phyloP scores from a whole-genome alignment of 1,140 invertebrate species.

The Hetaerina americana region DNA sequence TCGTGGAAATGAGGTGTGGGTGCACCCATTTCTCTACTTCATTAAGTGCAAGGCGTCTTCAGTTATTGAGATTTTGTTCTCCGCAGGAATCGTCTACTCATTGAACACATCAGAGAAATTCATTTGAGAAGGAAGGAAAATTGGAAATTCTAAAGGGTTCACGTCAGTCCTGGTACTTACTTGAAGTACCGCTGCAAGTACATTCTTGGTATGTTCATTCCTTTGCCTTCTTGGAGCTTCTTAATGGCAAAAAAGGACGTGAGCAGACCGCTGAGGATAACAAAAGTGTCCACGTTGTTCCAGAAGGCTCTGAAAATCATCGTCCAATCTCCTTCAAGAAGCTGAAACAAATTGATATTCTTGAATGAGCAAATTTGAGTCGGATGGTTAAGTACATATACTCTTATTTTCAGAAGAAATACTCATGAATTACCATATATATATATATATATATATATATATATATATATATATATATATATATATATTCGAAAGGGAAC shows the following conservation, averaged over 20 bases:
- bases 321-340: not conserved
- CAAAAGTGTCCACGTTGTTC: constrained; percentile 1
- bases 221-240: not conserved
- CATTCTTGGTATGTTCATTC: constrained; percentile 1
- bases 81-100: not conserved
- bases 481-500: no score
- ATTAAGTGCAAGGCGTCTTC: not conserved
- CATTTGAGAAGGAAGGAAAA: not conserved
- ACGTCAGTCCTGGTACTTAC: not conserved
- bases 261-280: not conserved
- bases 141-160: not conserved
- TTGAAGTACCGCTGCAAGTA: not conserved
- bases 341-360: not conserved
- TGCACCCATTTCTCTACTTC: no score
- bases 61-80: not conserved
- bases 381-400: no score
- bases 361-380: no score
- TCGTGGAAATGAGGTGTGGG: not conserved
- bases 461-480: no score
- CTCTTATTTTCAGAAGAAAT: no score
- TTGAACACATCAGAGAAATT: not conserved
- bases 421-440: no score
- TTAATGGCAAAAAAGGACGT: not conserved
- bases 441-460: no score
- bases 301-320: not conserved